Evolutionary conservation across 2,113 vertebrate species (phyloP).

Genomic region (Octodon degus): DNA sequence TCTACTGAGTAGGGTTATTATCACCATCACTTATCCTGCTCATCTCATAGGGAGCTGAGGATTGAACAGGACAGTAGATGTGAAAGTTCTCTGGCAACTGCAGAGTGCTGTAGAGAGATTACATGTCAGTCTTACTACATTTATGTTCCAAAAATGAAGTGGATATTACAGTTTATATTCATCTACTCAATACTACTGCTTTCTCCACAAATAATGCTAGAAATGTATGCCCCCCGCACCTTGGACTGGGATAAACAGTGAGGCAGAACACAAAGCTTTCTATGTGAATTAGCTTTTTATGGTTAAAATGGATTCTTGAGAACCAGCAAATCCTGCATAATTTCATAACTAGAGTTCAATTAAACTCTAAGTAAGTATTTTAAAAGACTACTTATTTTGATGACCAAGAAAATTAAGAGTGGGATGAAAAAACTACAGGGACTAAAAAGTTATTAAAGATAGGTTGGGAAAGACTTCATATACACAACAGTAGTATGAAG

Average conservation of each 20-base stretch:
- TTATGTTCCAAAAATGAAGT: conserved; percentile 4
- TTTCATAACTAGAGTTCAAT: conserved; percentile 39
- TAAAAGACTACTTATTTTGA: conserved; percentile 20
- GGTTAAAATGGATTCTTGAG: conserved; percentile 42
- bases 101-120: neutral
- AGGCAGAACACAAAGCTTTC: neutral
- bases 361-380: conserved; percentile 45
- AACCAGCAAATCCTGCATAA: neutral
- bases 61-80: neutral
- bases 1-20: neutral
- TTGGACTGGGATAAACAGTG: neutral
- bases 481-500: neutral
- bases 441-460: conserved; percentile 32
- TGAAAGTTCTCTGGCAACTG: conserved; percentile 1
- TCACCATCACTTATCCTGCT: neutral
- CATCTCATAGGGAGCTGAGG: neutral
- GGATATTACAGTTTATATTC: neutral
- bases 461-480: neutral
- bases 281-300: conserved; percentile 25
- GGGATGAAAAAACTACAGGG: neutral
- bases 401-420: neutral
- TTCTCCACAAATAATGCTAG: neutral
- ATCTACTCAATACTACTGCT: neutral
- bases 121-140: neutral
- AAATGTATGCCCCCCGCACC: neutral